Evolutionary conservation across 2,888 invertebrate genomes (phyloP).

Genomic region (Subacronicta megacephala): DNA sequence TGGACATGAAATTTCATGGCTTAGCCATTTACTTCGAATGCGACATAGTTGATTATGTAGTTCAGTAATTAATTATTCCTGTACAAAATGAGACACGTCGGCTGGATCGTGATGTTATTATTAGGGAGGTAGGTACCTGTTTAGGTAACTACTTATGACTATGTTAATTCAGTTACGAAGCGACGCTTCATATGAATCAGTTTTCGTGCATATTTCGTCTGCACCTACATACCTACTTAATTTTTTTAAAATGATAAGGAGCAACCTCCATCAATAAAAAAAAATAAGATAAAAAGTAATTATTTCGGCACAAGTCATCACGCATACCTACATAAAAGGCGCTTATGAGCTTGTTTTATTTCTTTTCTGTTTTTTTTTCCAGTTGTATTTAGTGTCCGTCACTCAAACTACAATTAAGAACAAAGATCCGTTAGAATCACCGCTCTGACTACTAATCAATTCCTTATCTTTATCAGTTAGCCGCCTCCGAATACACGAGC

Average conservation of each 20-base stretch:
- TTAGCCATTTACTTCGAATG: conserved; percentile 14
- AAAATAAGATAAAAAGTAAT: neutral
- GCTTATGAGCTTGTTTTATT: conserved; percentile 36
- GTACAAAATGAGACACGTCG: conserved; percentile 25
- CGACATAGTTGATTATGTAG: conserved; percentile 24
- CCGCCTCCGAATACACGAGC: conserved; percentile 41
- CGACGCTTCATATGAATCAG: neutral
- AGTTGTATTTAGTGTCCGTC: conserved; percentile 46
- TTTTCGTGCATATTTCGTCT: too few relatives aligned
- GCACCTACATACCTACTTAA: too few relatives aligned
- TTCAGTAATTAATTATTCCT: conserved; percentile 26
- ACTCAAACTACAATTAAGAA: conserved; percentile 71
- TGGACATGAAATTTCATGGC: conserved; percentile 28
- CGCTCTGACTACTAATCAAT: conserved; percentile 68
- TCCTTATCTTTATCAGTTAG: conserved; percentile 73
- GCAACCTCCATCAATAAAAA: too few relatives aligned
- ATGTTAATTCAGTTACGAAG: conserved; percentile 15
- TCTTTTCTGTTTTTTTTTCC: conserved; percentile 24
- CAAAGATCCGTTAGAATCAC: conserved; percentile 69
- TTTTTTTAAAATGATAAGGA: too few relatives aligned
- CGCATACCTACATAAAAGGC: conserved; percentile 13
- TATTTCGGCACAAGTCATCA: conserved; percentile 33
- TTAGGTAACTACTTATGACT: conserved; percentile 18
- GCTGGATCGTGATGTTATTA: conserved; percentile 23
- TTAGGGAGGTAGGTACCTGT: too few relatives aligned